Percentiles rank a stretch among this genome's conserved stretches.
Evolutionary conservation across 1,140 invertebrate species (phyloP).

Genomic region (Laodelphax striatellus): DNA sequence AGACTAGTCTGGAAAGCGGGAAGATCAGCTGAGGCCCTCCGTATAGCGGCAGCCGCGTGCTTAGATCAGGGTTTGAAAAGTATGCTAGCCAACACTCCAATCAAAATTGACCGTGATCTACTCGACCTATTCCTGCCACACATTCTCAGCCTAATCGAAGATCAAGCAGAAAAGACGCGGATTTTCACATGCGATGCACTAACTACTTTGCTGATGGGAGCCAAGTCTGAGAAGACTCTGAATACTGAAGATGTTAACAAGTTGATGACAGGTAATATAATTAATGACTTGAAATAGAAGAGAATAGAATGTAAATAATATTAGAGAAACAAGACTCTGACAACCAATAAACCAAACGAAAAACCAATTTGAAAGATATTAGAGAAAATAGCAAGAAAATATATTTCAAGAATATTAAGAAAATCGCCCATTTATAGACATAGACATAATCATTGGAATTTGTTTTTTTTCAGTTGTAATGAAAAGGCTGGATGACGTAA

Average conservation of each 20-base stretch:
- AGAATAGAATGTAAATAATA: too few species aligned
- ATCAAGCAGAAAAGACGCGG: not conserved
- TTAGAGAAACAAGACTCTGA: not conserved
- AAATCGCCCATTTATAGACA: not conserved
- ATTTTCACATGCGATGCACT: not conserved
- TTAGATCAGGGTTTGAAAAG: conserved; percentile 31
- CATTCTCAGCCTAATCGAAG: not conserved
- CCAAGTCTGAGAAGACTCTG: not conserved
- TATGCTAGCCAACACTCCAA: not conserved
- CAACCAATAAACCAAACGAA: too few species aligned
- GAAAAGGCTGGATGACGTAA: not conserved
- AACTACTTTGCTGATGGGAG: not conserved
- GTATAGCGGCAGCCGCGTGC: conserved; percentile 65
- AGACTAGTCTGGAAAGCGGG: conserved; percentile 76
- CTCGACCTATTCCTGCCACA: not conserved
- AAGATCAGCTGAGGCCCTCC: conserved; percentile 59
- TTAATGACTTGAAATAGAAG: too few species aligned
- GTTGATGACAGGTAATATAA: not conserved
- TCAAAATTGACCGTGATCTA: not conserved
- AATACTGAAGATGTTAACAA: not conserved
- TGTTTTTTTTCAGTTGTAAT: not conserved
- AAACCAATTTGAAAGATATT: too few species aligned
- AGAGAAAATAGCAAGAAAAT: not conserved
- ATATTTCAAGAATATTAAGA: not conserved
- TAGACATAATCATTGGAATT: not conserved